Conservation (phyloP, 2,113 vertebrate genomes). For the Oxyruncus cristatus region DNA sequence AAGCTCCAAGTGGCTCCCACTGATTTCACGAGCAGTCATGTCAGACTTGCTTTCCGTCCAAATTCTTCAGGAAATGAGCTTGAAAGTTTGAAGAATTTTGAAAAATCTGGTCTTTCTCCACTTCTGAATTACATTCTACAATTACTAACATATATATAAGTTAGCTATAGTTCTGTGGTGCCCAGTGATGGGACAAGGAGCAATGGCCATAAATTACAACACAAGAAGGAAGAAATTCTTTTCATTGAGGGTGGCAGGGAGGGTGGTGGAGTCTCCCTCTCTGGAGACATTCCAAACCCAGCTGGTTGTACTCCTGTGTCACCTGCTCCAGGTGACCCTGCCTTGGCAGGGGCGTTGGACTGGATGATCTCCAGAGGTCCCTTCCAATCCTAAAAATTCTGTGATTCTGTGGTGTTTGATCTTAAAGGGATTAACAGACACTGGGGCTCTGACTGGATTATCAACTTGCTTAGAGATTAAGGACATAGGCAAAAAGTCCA, state of each 20-base stretch:
- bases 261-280: not conserved
- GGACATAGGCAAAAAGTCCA: not conserved
- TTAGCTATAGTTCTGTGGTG: not conserved
- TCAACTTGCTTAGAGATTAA: not conserved
- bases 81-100: not conserved
- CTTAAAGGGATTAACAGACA: not conserved
- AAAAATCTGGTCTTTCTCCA: not conserved
- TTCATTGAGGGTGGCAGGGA: not conserved
- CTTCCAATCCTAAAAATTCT: no score
- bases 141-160: not conserved
- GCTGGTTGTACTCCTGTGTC: not conserved
- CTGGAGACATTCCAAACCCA: not conserved
- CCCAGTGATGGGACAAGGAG: not conserved
- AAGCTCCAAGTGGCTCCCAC: not conserved
- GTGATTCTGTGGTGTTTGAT: no score
- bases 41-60: not conserved
- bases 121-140: not conserved
- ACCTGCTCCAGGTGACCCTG: not conserved
- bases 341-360: no score
- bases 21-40: not conserved
- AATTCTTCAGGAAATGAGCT: not conserved
- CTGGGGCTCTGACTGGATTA: accelerated
- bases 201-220: not conserved
- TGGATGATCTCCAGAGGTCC: no score
- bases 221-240: not conserved